Percentiles rank a stretch among this genome's conserved stretches.
Evolutionary conservation across 2,888 invertebrate species (phyloP).

Genomic region (Elysia crispata): DNA sequence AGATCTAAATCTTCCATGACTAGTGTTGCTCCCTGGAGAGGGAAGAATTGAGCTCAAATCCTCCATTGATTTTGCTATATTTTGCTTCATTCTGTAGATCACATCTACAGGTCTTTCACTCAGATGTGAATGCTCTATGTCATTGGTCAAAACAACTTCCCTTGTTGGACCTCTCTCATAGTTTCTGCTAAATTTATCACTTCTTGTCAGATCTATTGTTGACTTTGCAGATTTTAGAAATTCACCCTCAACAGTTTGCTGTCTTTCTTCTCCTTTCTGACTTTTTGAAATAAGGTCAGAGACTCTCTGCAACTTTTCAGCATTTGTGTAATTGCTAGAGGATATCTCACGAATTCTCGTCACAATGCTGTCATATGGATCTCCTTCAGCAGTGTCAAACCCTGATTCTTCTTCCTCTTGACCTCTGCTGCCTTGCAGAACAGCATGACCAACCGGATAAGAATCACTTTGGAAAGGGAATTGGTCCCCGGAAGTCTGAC

Average conservation of each 20-base stretch:
- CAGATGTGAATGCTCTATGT: neutral
- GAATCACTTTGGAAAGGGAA: neutral
- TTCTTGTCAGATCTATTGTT: slow-evolving; percentile 32
- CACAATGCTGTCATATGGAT: slow-evolving; percentile 51
- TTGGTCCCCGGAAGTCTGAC: neutral
- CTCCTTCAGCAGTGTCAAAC: slow-evolving; percentile 43
- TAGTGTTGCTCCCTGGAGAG: neutral
- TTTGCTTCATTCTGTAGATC: slow-evolving; percentile 44
- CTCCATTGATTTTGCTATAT: slow-evolving; percentile 48
- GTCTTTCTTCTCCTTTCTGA: neutral
- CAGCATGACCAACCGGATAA: no score
- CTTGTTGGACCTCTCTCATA: neutral
- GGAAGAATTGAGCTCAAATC: slow-evolving; percentile 1
- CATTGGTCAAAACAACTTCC: neutral
- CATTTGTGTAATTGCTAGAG: slow-evolving; percentile 46
- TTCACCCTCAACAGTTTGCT: neutral
- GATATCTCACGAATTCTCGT: slow-evolving; percentile 51
- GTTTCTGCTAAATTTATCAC: no score
- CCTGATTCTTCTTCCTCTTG: slow-evolving; percentile 42
- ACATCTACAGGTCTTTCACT: slow-evolving; percentile 35
- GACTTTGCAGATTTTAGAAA: slow-evolving; percentile 15
- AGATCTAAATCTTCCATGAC: neutral
- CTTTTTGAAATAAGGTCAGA: slow-evolving; percentile 43
- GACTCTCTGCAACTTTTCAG: slow-evolving; percentile 51
- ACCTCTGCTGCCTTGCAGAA: neutral